These are phyloP conservation scores for Drosophila fungiperda DNA, from an alignment of 2,888 invertebrate species.

Conservation along the genomic window DNA sequence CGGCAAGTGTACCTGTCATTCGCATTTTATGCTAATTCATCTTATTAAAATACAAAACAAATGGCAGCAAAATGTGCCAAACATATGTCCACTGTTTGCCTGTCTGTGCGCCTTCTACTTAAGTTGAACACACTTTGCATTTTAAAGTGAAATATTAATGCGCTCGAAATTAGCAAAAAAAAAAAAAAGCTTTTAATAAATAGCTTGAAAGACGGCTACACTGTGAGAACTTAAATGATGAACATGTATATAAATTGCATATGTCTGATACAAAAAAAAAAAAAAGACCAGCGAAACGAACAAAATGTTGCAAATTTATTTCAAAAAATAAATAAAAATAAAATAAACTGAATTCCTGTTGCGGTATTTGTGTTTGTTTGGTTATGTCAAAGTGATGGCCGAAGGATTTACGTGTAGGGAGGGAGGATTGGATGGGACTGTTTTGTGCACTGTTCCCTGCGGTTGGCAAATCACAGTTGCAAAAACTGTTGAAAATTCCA, in stretches of 20 bases:
- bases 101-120: slow-evolving; percentile 19
- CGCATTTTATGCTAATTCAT: slow-evolving; percentile 77
- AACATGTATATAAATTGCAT: slow-evolving; percentile 54
- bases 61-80: slow-evolving; percentile 61
- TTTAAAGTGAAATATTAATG: slow-evolving; percentile 67
- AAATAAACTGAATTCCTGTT: slow-evolving; percentile 44
- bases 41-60: slow-evolving; percentile 77
- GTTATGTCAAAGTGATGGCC: slow-evolving; percentile 14
- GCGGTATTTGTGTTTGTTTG: slow-evolving; percentile 26
- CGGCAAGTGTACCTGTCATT: slow-evolving; percentile 60
- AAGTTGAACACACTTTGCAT: slow-evolving; percentile 48
- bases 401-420: neutral
- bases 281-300: slow-evolving; percentile 8
- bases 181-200: slow-evolving; percentile 38
- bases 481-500: slow-evolving; percentile 83
- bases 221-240: slow-evolving; percentile 1
- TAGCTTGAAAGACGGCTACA: slow-evolving; percentile 35
- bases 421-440: neutral
- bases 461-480: slow-evolving; percentile 74
- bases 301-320: slow-evolving; percentile 61
- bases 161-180: slow-evolving; percentile 42
- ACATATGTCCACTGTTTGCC: slow-evolving; percentile 42
- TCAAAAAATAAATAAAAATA: no score
- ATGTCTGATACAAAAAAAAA: slow-evolving; percentile 66
- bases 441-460: slow-evolving; percentile 30